phyloP scores from a whole-genome alignment of 2,113 vertebrate species.

The Upupa epops region DNA sequence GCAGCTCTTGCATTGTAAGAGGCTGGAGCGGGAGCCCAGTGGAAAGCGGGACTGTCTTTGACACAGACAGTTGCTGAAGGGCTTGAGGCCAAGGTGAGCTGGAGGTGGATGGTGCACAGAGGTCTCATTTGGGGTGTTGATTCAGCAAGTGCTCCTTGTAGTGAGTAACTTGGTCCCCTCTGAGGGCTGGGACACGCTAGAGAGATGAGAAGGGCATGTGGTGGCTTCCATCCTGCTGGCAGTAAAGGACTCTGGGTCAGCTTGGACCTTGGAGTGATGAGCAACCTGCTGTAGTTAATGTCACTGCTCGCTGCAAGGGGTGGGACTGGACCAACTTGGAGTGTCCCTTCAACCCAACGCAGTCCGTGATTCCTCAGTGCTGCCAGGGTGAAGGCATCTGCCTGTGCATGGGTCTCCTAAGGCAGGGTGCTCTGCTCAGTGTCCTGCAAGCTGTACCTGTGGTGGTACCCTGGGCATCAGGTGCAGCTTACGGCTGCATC shows the following conservation, averaged over 20 bases:
- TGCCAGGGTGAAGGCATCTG: not conserved
- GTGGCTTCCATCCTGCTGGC: not conserved
- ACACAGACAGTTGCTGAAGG: fast-evolving
- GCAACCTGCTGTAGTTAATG: not conserved
- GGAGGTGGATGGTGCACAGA: not conserved
- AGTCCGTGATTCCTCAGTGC: not conserved
- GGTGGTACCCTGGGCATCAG: fast-evolving
- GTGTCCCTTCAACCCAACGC: not conserved
- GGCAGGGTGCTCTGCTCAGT: not conserved
- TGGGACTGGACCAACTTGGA: not conserved
- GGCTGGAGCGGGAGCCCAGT: not conserved
- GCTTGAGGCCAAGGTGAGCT: not conserved
- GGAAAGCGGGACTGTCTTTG: not conserved
- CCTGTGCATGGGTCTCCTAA: fast-evolving
- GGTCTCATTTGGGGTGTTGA: not conserved
- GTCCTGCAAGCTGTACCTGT: fast-evolving
- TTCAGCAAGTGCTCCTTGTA: not conserved
- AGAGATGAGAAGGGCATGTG: not conserved
- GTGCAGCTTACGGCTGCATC: not conserved
- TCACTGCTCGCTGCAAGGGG: not conserved
- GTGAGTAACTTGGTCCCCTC: fast-evolving
- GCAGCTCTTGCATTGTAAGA: not conserved
- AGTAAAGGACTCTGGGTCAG: not conserved
- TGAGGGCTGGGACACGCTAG: not conserved
- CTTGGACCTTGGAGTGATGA: not conserved